Evolutionary conservation across 2,113 vertebrate species (phyloP), one percentile per base, ranked within the genome.

Genomic region (Malurus cyaneus): DNA sequence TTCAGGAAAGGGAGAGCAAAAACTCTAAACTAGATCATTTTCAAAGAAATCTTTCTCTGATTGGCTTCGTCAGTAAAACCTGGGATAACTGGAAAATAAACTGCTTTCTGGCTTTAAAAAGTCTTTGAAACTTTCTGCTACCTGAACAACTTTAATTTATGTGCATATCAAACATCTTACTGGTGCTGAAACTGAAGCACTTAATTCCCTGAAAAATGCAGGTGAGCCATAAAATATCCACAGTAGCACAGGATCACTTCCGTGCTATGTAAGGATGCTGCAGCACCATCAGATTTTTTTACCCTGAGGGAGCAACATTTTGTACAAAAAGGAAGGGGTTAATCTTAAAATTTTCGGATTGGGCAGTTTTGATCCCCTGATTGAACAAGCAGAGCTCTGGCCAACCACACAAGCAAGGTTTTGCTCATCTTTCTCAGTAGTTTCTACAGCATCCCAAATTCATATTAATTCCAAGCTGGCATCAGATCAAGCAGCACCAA

Each of bases 1-100:
- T 95, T 96, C 91, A 87, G 92, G 69, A 81, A 94, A 91, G 61
- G 82, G 64, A 93, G 53, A 93, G 86, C 69, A 93, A 91, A 87
- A 86, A 54, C 94, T 91, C 89, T 73, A 90, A 95, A 95, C 88
- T 88, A 90, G 82, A 93, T 86, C 1, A 69, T 94, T 92, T 89
- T 95, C 80, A 91, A 95, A 93, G 69, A 87, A 90, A 72, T 85
- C 36, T 56, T 81, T 67, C 76, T 93, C 83, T 31, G 83, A 87
- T 92, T 91, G 65, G 70, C 23, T 95, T 87, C 77, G 62, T 59
- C 57, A 81, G 49, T 64, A 73, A 94, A 86, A 34, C 67, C 49
- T 54, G 29, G 36, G 76, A n/a, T 46, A 88, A 91, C 52, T 49
- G 80, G 67, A 47, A 93, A 88, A 86, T 66, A 95, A 82, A 83